These are phyloP conservation scores for Malacosoma neustria DNA, from an alignment of 2,888 invertebrate species.

Conservation along the genomic window DNA sequence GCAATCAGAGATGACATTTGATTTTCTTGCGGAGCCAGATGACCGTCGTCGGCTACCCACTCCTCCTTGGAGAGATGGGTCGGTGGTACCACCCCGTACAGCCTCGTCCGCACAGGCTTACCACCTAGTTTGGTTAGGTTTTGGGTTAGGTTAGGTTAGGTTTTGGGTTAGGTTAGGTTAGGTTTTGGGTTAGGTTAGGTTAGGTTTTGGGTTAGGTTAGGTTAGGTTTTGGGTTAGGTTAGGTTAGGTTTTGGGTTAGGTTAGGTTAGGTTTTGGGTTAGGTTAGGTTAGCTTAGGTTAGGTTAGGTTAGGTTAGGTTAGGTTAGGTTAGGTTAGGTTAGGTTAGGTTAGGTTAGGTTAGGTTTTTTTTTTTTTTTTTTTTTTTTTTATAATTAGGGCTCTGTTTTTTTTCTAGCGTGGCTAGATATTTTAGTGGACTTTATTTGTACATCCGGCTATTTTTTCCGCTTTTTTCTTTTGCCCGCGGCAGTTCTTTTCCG, in stretches of 20 bases:
- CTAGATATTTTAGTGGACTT: conserved; percentile 11
- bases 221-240: conserved; percentile 14
- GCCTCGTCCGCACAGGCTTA: too few relatives aligned
- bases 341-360: conserved; percentile 10
- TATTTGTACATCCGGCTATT: too few relatives aligned
- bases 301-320: conserved; percentile 17
- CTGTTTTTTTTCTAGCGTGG: too few relatives aligned
- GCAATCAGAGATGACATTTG: too few relatives aligned
- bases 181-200: conserved; percentile 14
- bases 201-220: conserved; percentile 13
- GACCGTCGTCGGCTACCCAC: too few relatives aligned
- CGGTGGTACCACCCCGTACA: too few relatives aligned
- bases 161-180: conserved; percentile 13
- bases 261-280: conserved; percentile 14
- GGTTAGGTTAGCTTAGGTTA: conserved; percentile 13
- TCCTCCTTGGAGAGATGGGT: too few relatives aligned
- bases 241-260: conserved; percentile 14
- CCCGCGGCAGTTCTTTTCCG: too few relatives aligned
- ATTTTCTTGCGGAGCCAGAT: conserved; percentile 12
- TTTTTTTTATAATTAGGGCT: too few relatives aligned
- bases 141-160: conserved; percentile 14
- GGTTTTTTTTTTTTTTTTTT: too few relatives aligned
- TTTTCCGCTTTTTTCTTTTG: too few relatives aligned
- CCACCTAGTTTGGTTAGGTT: conserved; percentile 13
- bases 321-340: conserved; percentile 13